Conservation (phyloP, 23 tunicate species). For the Halocynthia roretzi region DNA sequence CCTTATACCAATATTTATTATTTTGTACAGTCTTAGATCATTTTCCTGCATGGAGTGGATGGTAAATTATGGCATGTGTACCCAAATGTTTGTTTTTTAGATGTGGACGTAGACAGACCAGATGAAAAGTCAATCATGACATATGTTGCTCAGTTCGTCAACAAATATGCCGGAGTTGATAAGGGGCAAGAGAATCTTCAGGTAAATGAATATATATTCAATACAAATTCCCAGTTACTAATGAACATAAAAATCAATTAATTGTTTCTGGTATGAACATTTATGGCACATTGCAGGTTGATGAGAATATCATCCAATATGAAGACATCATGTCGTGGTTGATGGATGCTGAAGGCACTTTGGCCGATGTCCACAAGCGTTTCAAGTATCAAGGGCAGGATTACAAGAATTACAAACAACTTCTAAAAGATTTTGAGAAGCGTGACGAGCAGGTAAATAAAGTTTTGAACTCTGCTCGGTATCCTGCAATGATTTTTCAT, state of each 20-base stretch:
- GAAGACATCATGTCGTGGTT: conserved; percentile 92
- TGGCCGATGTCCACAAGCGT: conserved; percentile 68
- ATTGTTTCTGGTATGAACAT: too few species aligned
- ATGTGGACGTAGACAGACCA: conserved; percentile 96
- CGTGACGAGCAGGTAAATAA: conserved; percentile 42
- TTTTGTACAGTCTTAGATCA: too few species aligned
- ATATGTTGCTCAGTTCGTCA: conserved; percentile 97
- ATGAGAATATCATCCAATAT: conserved; percentile 70
- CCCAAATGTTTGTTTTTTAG: conserved; percentile 22
- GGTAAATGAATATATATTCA: conserved; percentile 13
- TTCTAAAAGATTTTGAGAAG: conserved; percentile 37
- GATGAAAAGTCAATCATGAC: conserved; percentile 99
- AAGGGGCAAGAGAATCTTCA: conserved; percentile 44
- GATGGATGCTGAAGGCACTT: conserved; percentile 44
- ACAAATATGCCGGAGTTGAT: conserved; percentile 53
- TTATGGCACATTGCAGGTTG: conserved; percentile 71
- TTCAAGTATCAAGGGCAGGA: conserved; percentile 82
- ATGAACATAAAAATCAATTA: background rate
- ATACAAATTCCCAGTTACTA: background rate
- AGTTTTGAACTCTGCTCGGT: background rate
- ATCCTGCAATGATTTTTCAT: background rate
- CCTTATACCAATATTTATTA: too few species aligned
- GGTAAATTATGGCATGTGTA: background rate
- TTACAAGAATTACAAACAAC: conserved; percentile 31
- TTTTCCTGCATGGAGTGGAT: background rate